Evolutionary conservation across 2,888 invertebrate genomes (phyloP).

Genomic region (Flabesymbios commensalis): DNA sequence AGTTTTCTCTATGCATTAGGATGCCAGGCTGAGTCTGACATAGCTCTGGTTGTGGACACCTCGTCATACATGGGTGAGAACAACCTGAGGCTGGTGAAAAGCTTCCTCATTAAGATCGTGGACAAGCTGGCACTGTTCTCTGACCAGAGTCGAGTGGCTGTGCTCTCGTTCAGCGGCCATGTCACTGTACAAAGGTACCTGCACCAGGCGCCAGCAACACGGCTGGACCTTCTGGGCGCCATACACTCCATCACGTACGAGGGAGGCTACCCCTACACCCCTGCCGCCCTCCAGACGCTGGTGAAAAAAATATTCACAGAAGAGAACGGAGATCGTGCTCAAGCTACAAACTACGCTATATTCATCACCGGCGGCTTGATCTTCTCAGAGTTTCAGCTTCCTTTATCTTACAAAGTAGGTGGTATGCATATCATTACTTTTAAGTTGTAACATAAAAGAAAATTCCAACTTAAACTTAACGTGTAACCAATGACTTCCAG

Average conservation of each 20-base stretch:
- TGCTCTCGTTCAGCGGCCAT: conserved; percentile 25
- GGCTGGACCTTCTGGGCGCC: conserved; percentile 23
- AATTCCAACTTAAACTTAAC: no score
- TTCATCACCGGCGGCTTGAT: conserved; percentile 30
- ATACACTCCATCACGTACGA: conserved; percentile 24
- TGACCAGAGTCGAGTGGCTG: conserved; percentile 25
- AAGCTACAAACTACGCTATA: conserved; percentile 27
- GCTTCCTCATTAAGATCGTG: conserved; percentile 20
- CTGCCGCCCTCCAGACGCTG: conserved; percentile 24
- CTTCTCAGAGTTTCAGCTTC: conserved; percentile 25
- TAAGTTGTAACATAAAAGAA: not conserved
- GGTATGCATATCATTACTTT: conserved; percentile 20
- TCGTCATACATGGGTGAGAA: conserved; percentile 17
- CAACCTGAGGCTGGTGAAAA: conserved; percentile 21
- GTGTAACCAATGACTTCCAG: no score
- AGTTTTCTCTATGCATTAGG: no score
- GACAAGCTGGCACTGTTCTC: conserved; percentile 24
- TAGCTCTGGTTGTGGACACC: conserved; percentile 23
- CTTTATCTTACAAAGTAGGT: conserved; percentile 13
- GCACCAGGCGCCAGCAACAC: not conserved
- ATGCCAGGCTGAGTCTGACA: conserved; percentile 24
- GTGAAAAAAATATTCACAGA: conserved; percentile 21
- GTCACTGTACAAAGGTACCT: conserved; percentile 1
- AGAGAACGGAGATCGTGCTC: conserved; percentile 20
- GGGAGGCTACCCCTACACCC: conserved; percentile 21